Evolutionary conservation across 2,888 invertebrate genomes (phyloP), one percentile per base, ranked within the genome.

Genomic region (Caenorhabditis imperialis): DNA sequence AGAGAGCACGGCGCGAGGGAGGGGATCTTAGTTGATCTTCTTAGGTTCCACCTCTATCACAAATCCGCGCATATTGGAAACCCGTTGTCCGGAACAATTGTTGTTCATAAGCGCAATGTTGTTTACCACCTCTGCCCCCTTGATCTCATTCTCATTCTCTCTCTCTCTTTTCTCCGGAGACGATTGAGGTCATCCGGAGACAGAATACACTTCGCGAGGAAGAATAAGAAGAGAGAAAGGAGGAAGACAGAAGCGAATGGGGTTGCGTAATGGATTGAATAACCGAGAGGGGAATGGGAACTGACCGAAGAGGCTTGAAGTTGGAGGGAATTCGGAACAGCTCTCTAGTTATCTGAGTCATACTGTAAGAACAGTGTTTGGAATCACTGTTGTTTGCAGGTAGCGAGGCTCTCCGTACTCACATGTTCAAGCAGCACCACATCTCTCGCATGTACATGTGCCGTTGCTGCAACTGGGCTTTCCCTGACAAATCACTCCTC

Each of bases 401-500:
- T 75, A 86, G 84, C 54, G 88, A 88, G 37, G 83, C 86, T 1
- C 84, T 88, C 1, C 85, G 87, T 12, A 79, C 84, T n/a, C 88
- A 88, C 75, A 88, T 88, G 88, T 85, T 82, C 79, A 83, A 84
- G 45, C 79, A 84, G 40, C 88, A 88, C 65, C 84, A 84, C 60
- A 86, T 88, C 58, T 83, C 86, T 6, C 78, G 88, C 47, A 87
- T 86, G 84, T 88, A 86, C 81, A 86, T 88, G 84, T 88, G 88
- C 74, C 80, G 87, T 7, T 88, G 88, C 61, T 88, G 88, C 67
- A 87, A 87, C 73, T 87, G 85, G 85, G 86, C 86, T 1, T 86
- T 86, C 44, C 83, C 86, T 7, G 86, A 86, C 75, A 86, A 86
- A 57, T 82, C 83, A 0, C 71, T 72, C 20, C 81, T 86, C 12